Evolutionary conservation across 2,113 vertebrate genomes (phyloP).

Genomic region (Clarias magur): DNA sequence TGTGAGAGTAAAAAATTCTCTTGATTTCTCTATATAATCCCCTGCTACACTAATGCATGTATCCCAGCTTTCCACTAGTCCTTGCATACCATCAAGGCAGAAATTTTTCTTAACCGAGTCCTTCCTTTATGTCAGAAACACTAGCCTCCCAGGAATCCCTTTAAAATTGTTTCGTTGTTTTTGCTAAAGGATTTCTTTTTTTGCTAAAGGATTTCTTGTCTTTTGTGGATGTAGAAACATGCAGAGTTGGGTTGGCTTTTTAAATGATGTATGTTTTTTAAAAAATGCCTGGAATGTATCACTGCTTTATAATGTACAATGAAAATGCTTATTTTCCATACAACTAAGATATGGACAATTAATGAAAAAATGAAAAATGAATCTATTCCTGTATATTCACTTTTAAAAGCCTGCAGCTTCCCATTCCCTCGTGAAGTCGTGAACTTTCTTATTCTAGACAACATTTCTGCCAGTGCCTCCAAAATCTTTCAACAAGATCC

Average conservation of each 20-base stretch:
- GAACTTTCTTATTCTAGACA: neutral
- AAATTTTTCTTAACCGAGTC: no score
- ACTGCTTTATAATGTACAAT: neutral
- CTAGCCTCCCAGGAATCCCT: no score
- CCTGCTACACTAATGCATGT: no score
- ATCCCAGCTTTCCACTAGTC: no score
- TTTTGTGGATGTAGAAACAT: neutral
- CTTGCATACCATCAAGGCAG: no score
- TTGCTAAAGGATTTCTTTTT: neutral
- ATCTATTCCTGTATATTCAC: neutral
- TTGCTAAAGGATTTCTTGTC: neutral
- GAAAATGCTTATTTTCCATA: neutral
- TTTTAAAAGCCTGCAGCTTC: neutral
- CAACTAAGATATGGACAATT: neutral
- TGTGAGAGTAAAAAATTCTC: no score
- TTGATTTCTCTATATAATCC: no score
- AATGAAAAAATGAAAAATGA: neutral
- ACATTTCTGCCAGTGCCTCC: neutral
- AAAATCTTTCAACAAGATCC: neutral
- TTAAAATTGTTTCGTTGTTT: neutral
- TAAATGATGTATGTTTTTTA: no score
- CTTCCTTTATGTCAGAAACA: neutral
- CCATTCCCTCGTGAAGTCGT: neutral
- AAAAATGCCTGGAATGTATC: neutral
- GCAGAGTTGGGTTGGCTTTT: neutral